Conservation (phyloP, 2,888 invertebrate species). For the Dynastes tityus region DNA sequence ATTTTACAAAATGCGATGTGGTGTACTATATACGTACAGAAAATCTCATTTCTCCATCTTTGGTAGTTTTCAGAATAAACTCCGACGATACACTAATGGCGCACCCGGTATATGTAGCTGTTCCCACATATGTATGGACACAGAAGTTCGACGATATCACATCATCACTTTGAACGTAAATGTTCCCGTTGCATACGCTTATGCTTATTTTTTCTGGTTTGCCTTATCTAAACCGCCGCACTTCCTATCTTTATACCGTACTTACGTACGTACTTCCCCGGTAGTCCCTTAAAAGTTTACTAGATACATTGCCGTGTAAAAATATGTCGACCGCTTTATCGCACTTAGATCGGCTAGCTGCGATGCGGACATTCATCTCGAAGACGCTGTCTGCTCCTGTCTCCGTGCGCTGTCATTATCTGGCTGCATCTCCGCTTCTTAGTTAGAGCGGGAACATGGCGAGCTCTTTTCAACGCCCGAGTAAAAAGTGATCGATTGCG, state of each 20-base stretch:
- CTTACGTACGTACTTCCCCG: slow-evolving; percentile 36
- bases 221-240: slow-evolving; percentile 56
- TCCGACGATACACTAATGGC: too few species aligned
- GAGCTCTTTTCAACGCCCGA: slow-evolving; percentile 29
- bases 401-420: slow-evolving; percentile 55
- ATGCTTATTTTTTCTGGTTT: slow-evolving; percentile 3
- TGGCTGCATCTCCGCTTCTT: slow-evolving; percentile 36
- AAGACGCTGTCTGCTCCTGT: slow-evolving; percentile 56
- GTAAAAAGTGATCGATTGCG: slow-evolving; percentile 30
- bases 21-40: too few species aligned
- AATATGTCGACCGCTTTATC: slow-evolving; percentile 44
- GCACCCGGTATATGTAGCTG: too few species aligned
- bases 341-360: slow-evolving; percentile 51
- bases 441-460: slow-evolving; percentile 26
- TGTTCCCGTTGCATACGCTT: slow-evolving; percentile 33
- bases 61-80: too few species aligned
- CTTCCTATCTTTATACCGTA: slow-evolving; percentile 57
- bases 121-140: not conserved
- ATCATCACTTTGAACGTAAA: slow-evolving; percentile 29
- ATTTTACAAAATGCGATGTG: too few species aligned
- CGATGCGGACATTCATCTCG: slow-evolving; percentile 57
- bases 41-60: too few species aligned
- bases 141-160: slow-evolving; percentile 14
- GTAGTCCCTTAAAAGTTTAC: slow-evolving; percentile 33
- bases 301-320: slow-evolving; percentile 41